Conservation (phyloP, 2,888 invertebrate genomes). For the Crematogaster levior region DNA sequence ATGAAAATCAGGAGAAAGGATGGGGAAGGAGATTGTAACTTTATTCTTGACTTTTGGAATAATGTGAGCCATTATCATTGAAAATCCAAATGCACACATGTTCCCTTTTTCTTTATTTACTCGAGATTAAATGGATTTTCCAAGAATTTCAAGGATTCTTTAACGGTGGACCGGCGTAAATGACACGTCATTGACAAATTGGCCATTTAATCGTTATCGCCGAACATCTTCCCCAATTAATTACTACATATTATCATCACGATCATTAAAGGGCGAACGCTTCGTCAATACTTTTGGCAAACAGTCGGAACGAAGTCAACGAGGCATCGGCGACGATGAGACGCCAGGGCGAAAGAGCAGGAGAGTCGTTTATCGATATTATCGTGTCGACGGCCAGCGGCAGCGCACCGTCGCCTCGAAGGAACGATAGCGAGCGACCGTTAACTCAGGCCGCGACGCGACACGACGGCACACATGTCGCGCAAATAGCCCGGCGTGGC, state of each 20-base stretch:
- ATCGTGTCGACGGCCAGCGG: conserved; percentile 7
- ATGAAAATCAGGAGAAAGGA: background rate
- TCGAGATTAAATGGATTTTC: background rate
- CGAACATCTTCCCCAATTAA: background rate
- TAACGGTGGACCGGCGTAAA: background rate
- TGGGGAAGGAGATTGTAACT: background rate
- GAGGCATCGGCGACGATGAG: conserved; percentile 24
- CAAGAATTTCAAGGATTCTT: background rate
- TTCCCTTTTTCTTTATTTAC: no score
- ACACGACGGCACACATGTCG: conserved; percentile 55
- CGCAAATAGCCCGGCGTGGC: conserved; percentile 53
- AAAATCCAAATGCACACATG: background rate
- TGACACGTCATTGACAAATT: background rate
- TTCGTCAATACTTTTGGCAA: conserved; percentile 13
- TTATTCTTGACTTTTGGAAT: no score
- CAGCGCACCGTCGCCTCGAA: conserved; percentile 55
- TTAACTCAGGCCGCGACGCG: conserved; percentile 62
- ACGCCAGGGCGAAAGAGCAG: conserved; percentile 16
- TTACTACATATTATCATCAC: background rate
- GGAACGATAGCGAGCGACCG: conserved; percentile 68
- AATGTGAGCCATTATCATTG: background rate
- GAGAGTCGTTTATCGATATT: conserved; percentile 49
- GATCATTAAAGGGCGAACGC: background rate
- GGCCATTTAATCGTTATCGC: background rate
- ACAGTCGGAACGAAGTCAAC: background rate